These are phyloP conservation scores for Dryadula phaetusa DNA, from an alignment of 2,888 invertebrate genomes.

Conservation along the genomic window DNA sequence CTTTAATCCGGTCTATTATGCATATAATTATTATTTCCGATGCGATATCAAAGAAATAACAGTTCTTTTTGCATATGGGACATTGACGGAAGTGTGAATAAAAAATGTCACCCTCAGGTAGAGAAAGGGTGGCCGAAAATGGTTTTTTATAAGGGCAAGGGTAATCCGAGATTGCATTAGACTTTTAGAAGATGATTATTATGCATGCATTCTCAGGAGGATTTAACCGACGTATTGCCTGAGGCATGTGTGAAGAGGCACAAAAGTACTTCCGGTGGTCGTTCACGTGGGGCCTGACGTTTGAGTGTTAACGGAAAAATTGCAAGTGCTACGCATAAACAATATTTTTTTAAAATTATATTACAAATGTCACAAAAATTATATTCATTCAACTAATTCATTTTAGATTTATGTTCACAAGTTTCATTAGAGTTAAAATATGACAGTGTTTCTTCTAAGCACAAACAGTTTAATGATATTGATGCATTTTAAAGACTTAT, in stretches of 20 bases:
- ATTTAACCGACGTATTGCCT: constrained; percentile 69
- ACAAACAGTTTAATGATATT: no score
- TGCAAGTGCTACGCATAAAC: constrained; percentile 25
- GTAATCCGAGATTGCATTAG: constrained; percentile 74
- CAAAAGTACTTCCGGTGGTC: constrained; percentile 66
- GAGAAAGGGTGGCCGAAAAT: constrained; percentile 71
- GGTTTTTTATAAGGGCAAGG: constrained; percentile 65
- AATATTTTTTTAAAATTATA: not conserved
- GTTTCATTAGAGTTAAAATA: no score
- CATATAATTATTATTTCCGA: constrained; percentile 85
- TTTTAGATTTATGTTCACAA: no score
- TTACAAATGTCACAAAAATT: no score
- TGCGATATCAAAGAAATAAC: constrained; percentile 80
- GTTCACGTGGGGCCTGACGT: constrained; percentile 53
- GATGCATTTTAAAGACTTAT: no score
- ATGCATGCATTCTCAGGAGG: constrained; percentile 82
- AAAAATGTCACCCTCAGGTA: constrained; percentile 82
- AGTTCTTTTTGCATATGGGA: constrained; percentile 81
- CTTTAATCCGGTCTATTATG: constrained; percentile 81
- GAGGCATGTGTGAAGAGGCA: constrained; percentile 66
- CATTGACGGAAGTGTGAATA: constrained; percentile 81
- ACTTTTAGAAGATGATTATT: constrained; percentile 73
- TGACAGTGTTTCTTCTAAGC: no score
- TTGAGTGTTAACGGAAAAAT: constrained; percentile 63
- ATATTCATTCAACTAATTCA: no score